These are phyloP conservation scores for Lasioglossum malachurum DNA, from an alignment of 2,888 invertebrate species.

Conservation along the genomic window DNA sequence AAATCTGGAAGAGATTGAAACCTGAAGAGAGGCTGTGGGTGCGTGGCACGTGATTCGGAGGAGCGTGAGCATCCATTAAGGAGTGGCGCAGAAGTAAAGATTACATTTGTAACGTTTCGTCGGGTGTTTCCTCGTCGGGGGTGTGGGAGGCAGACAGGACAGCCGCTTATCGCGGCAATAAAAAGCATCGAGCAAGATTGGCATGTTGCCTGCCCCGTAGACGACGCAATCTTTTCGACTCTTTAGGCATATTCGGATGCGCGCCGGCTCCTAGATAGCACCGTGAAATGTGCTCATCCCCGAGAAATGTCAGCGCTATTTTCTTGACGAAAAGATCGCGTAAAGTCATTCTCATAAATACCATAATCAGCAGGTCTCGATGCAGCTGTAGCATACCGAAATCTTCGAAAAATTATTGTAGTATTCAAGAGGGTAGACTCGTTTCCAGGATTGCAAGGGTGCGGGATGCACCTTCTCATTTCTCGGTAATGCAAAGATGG, in stretches of 20 bases:
- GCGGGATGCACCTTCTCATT: too few species aligned
- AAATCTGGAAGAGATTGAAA: slow-evolving; percentile 50
- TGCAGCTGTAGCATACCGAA: neutral
- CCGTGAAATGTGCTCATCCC: slow-evolving; percentile 81
- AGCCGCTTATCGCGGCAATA: slow-evolving; percentile 81
- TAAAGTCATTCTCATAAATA: neutral
- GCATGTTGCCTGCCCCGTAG: slow-evolving; percentile 77
- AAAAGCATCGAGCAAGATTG: slow-evolving; percentile 81
- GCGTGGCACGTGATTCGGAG: slow-evolving; percentile 37
- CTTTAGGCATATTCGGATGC: slow-evolving; percentile 67
- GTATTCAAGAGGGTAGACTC: too few species aligned
- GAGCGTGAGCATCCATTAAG: slow-evolving; percentile 69
- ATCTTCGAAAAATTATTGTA: neutral
- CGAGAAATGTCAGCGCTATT: slow-evolving; percentile 60
- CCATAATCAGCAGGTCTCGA: neutral
- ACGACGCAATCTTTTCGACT: slow-evolving; percentile 70
- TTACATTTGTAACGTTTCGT: slow-evolving; percentile 76
- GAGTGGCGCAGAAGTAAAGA: slow-evolving; percentile 73
- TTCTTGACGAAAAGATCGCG: slow-evolving; percentile 48
- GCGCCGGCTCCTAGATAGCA: slow-evolving; percentile 72
- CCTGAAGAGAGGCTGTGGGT: slow-evolving; percentile 13
- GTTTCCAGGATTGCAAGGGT: too few species aligned
- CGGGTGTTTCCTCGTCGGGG: slow-evolving; percentile 37
- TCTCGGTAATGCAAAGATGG: too few species aligned
- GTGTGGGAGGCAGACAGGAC: slow-evolving; percentile 48